A percentile compares a stretch with the other conserved stretches of the same genome.
phyloP scores from a whole-genome alignment of 2,888 invertebrate genomes.

The Trichopria drosophilae region DNA sequence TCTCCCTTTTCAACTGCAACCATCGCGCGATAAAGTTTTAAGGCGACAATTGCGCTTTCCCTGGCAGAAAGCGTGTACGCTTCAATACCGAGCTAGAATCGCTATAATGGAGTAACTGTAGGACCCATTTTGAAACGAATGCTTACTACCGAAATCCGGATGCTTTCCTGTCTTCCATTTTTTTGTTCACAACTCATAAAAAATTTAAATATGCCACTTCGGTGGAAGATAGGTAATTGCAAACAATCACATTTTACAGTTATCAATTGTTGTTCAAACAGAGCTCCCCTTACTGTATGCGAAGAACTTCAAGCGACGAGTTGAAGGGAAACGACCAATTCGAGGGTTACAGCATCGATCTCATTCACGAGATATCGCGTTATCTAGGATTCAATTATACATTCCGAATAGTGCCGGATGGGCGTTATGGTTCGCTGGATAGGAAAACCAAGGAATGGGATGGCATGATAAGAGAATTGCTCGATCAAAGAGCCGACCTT shows the following conservation, averaged over 20 bases:
- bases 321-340: conserved; percentile 88
- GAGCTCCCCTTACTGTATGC: conserved; percentile 96
- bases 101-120: no score
- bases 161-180: no score
- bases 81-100: no score
- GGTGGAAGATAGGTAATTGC: no score
- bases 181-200: no score
- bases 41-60: conserved; percentile 11
- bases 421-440: conserved; percentile 80
- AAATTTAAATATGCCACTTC: neutral
- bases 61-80: no score
- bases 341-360: conserved; percentile 93
- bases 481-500: conserved; percentile 90
- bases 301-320: conserved; percentile 82
- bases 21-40: conserved; percentile 16
- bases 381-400: conserved; percentile 86
- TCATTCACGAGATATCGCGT: conserved; percentile 88
- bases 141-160: no score
- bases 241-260: no score
- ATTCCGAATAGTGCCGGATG: conserved; percentile 82
- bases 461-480: conserved; percentile 84
- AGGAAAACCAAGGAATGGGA: conserved; percentile 87
- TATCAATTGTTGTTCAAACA: conserved; percentile 52
- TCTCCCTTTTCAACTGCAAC: no score
- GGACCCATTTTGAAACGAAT: no score